Conservation (phyloP, 2,888 invertebrate species). For the Calameuta filiformis region DNA sequence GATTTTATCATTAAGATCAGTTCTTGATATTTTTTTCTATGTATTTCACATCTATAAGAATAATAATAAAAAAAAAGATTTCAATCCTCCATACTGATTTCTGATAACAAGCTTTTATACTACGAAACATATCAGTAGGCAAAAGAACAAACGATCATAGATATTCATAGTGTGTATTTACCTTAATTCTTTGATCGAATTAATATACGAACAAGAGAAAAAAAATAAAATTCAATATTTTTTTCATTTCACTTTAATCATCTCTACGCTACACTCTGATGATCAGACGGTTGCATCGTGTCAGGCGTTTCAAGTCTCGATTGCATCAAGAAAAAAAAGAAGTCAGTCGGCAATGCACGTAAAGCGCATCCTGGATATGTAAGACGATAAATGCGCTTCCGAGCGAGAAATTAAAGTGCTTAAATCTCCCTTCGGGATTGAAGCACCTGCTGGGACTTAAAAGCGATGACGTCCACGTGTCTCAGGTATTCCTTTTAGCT, state of each 20-base stretch:
- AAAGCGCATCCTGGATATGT: background rate
- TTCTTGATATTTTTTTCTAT: background rate
- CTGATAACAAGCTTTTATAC: too few species aligned
- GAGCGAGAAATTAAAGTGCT: constrained; percentile 2
- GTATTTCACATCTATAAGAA: background rate
- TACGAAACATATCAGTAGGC: too few species aligned
- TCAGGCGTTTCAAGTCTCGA: background rate
- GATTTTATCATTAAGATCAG: background rate
- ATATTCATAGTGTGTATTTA: too few species aligned
- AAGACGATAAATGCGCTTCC: background rate
- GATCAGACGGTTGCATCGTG: background rate
- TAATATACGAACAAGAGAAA: too few species aligned
- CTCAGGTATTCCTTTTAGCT: background rate
- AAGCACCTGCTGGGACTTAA: constrained; percentile 4
- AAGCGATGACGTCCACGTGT: background rate
- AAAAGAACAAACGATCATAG: too few species aligned
- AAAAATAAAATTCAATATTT: background rate
- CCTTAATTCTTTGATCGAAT: too few species aligned
- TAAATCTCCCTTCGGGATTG: background rate
- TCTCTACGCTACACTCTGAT: background rate
- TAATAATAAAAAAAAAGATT: background rate
- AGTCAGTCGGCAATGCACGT: background rate
- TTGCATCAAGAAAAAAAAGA: background rate
- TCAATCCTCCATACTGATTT: background rate
- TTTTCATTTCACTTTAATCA: background rate